These are phyloP conservation scores for Psittacula derbiana DNA, from an alignment of 2,797 vertebrate species.

Conservation along the genomic window DNA sequence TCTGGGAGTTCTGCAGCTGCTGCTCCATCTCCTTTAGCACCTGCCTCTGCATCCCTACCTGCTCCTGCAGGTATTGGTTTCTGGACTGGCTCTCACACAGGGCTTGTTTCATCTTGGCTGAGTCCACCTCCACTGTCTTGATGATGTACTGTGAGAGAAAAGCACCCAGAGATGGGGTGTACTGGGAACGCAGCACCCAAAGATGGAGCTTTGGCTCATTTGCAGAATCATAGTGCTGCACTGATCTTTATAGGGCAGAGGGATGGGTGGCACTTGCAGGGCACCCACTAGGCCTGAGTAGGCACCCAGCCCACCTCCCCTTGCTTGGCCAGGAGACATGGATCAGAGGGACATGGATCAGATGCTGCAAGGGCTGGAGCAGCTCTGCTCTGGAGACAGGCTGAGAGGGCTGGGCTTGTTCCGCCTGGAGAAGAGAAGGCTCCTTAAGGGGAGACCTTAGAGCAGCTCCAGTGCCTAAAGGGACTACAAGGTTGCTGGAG, in stretches of 20 bases:
- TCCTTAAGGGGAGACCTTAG: neutral
- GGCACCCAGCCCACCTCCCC: neutral
- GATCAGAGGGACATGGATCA: neutral
- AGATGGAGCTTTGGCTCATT: neutral
- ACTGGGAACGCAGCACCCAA: neutral
- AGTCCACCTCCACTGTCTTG: conserved; percentile 87
- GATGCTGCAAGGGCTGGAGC: neutral
- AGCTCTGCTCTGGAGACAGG: neutral
- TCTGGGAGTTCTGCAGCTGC: conserved; percentile 88
- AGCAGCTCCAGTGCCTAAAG: neutral
- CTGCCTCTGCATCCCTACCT: conserved; percentile 86
- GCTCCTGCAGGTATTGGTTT: conserved; percentile 88
- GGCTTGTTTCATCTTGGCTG: conserved; percentile 80
- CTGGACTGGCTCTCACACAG: conserved; percentile 83
- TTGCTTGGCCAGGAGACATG: neutral
- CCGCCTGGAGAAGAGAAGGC: neutral
- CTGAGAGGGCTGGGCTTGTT: neutral
- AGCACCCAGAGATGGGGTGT: neutral
- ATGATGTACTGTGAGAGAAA: conserved; percentile 78
- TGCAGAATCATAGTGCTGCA: neutral
- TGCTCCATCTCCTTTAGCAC: conserved; percentile 88
- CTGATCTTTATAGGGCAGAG: neutral
- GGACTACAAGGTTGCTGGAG: neutral
- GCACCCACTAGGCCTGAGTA: fast-evolving
- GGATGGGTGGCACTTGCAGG: neutral